These are phyloP conservation scores for Pangasius mekongensis DNA, from an alignment of 2,797 vertebrate genomes.

Conservation along the genomic window DNA sequence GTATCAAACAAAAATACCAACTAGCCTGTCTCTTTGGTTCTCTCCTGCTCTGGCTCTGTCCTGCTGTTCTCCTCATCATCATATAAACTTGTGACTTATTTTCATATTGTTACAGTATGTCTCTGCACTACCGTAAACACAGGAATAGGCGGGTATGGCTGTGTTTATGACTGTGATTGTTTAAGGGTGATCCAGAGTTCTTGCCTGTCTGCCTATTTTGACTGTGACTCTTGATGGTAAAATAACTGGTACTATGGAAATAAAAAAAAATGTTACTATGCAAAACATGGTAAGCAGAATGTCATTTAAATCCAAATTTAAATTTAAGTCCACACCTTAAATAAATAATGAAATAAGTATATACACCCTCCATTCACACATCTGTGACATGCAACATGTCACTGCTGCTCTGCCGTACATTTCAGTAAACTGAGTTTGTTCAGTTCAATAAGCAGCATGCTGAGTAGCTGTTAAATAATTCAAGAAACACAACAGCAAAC, in stretches of 20 bases:
- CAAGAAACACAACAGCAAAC: slow-evolving; percentile 32
- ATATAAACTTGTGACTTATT: not conserved
- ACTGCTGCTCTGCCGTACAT: slow-evolving; percentile 32
- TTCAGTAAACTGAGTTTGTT: slow-evolving; percentile 24
- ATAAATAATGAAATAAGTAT: not conserved
- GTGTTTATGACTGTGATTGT: not conserved
- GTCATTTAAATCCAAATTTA: not conserved
- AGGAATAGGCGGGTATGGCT: not conserved
- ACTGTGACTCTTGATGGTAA: not conserved
- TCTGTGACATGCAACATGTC: slow-evolving; percentile 34
- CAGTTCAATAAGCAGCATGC: slow-evolving; percentile 50
- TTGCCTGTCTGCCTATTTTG: not conserved
- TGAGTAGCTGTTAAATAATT: slow-evolving; percentile 56
- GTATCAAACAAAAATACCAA: not conserved
- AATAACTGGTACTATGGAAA: not conserved
- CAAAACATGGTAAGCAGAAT: not conserved
- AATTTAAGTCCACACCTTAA: not conserved
- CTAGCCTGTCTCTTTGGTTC: too few relatives aligned
- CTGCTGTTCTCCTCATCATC: not conserved
- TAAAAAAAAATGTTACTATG: too few relatives aligned
- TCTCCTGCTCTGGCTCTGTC: not conserved
- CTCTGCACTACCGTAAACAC: too few relatives aligned
- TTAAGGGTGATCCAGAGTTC: not conserved
- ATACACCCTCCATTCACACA: slow-evolving; percentile 25
- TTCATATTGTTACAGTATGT: not conserved